These are phyloP conservation scores for Lasioglossum figueresi DNA, from an alignment of 2,888 invertebrate genomes.

Conservation along the genomic window DNA sequence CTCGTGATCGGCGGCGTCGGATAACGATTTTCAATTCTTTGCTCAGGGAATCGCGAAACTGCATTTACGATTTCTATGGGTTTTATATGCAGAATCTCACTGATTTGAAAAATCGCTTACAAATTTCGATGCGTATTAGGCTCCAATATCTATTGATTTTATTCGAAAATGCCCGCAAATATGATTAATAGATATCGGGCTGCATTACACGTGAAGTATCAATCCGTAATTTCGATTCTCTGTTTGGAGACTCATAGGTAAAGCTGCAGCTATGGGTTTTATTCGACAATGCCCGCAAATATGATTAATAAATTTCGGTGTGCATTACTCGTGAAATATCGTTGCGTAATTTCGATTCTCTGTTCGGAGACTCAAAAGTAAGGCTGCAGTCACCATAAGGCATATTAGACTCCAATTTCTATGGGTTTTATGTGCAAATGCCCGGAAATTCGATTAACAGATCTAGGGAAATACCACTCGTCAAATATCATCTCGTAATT, in stretches of 20 bases:
- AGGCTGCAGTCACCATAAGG: neutral
- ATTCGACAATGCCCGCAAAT: too few relatives aligned
- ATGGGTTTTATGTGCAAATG: neutral
- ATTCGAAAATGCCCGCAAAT: neutral
- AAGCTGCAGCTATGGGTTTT: too few relatives aligned
- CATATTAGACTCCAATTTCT: neutral
- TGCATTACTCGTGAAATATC: too few relatives aligned
- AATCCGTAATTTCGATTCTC: neutral
- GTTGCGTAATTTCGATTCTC: too few relatives aligned
- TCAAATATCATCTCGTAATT: too few relatives aligned
- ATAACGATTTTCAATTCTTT: neutral
- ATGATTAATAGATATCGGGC: neutral
- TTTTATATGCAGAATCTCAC: neutral
- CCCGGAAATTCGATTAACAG: neutral
- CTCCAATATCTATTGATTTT: neutral
- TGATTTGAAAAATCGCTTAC: too few relatives aligned
- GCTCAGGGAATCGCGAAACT: neutral
- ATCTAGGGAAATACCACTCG: too few relatives aligned
- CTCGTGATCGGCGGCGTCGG: slow-evolving; percentile 30
- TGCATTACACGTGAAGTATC: too few relatives aligned
- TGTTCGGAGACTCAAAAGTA: too few relatives aligned
- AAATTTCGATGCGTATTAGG: neutral
- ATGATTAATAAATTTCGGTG: too few relatives aligned
- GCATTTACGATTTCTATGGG: neutral
- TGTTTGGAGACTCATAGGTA: neutral